Percentiles rank a stretch among this genome's conserved stretches.
Conservation (phyloP, 2,888 invertebrate species). For the Periphyllus acericola region DNA sequence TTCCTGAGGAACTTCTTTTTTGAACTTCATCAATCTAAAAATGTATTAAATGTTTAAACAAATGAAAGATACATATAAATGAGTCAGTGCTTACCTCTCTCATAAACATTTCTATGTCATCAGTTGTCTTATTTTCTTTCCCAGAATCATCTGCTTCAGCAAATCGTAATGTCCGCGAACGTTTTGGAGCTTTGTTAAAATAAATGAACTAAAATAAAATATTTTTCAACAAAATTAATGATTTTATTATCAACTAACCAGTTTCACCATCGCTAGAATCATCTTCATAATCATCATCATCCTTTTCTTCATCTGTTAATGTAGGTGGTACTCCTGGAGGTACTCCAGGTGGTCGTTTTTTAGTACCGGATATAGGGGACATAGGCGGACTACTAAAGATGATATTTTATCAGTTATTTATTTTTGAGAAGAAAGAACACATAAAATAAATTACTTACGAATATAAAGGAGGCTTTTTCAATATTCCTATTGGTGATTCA, state of each 20-base stretch:
- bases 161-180: slow-evolving; percentile 65
- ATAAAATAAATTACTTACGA: slow-evolving; percentile 65
- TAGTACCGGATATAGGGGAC: slow-evolving; percentile 66
- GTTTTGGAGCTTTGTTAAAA: slow-evolving; percentile 41
- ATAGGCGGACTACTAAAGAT: slow-evolving; percentile 62
- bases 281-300: slow-evolving; percentile 65
- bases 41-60: slow-evolving; percentile 36
- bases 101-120: slow-evolving; percentile 92
- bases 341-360: slow-evolving; percentile 83
- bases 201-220: neutral
- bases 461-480: slow-evolving; percentile 78
- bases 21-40: slow-evolving; percentile 82
- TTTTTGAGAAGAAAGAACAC: neutral
- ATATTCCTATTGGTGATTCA: slow-evolving; percentile 72
- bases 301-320: slow-evolving; percentile 75
- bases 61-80: neutral
- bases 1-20: slow-evolving; percentile 71
- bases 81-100: slow-evolving; percentile 72
- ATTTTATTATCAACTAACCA: slow-evolving; percentile 42
- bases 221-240: neutral
- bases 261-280: slow-evolving; percentile 53
- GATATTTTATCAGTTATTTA: neutral
- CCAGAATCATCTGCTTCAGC: slow-evolving; percentile 66
- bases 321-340: slow-evolving; percentile 87
- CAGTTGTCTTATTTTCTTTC: slow-evolving; percentile 72